Percentiles rank a stretch among this genome's conserved stretches.
Conservation (phyloP, 92 coral and sea anemone genomes). For the Epizoanthus scotinus region DNA sequence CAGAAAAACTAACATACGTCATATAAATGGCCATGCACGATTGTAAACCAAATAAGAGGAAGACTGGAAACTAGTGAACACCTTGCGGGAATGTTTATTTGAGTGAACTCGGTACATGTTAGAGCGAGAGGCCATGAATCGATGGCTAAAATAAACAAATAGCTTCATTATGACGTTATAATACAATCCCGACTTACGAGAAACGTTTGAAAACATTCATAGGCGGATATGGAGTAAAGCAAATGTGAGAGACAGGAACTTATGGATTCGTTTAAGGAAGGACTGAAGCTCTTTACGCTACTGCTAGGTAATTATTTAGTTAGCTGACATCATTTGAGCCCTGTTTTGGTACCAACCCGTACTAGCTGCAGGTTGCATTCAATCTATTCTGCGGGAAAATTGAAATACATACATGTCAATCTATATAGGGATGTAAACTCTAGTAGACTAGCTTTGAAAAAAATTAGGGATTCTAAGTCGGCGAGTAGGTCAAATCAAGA, state of each 20-base stretch:
- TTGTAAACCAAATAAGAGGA: no score
- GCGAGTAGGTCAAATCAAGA: no score
- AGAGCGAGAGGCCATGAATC: not conserved
- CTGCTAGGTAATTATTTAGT: slow-evolving; percentile 15
- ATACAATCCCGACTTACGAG: not conserved
- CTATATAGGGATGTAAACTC: no score
- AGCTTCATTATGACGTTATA: slow-evolving; percentile 28
- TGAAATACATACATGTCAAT: not conserved
- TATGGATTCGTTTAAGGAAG: slow-evolving; percentile 10
- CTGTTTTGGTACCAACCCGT: slow-evolving; percentile 24
- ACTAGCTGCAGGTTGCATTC: slow-evolving; percentile 5
- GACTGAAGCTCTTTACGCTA: not conserved
- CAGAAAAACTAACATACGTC: no score
- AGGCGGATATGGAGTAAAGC: not conserved
- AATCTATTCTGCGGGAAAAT: not conserved
- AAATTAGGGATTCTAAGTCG: no score
- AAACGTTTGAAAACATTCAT: not conserved
- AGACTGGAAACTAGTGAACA: no score
- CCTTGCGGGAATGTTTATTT: no score
- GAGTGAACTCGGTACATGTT: not conserved
- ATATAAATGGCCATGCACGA: no score
- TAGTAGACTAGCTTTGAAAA: no score
- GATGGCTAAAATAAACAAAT: slow-evolving; percentile 15
- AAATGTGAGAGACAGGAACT: not conserved
- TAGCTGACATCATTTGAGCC: not conserved